Evolutionary conservation across 2,113 vertebrate species (phyloP).

Genomic region (Phyllostomus discolor): DNA sequence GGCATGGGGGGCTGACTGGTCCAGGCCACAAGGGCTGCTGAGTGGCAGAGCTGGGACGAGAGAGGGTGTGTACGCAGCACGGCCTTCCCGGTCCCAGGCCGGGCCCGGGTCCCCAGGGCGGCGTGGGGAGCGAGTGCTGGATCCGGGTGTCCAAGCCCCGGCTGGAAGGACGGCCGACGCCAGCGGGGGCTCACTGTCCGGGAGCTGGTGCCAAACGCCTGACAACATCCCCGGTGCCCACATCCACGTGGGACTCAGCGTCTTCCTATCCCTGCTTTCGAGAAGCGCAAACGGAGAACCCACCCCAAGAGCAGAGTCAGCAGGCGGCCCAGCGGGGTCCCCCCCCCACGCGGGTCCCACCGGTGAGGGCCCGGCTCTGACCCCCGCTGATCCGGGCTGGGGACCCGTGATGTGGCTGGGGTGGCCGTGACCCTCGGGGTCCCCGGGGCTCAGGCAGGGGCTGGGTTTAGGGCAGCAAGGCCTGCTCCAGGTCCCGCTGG

Average conservation of each 20-base stretch:
- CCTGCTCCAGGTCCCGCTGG: rapidly evolving
- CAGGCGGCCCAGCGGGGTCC: neutral
- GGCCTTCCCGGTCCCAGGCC: rapidly evolving
- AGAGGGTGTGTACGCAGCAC: rapidly evolving
- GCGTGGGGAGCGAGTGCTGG: no score
- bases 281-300: neutral
- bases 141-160: neutral
- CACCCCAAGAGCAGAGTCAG: neutral
- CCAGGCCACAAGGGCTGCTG: rapidly evolving
- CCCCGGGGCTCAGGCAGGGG: neutral
- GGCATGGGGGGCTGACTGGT: rapidly evolving
- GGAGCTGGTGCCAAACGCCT: rapidly evolving
- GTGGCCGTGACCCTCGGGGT: no score
- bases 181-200: rapidly evolving
- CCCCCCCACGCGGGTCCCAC: rapidly evolving
- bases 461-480: neutral
- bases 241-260: rapidly evolving
- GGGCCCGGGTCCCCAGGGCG: neutral
- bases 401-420: neutral
- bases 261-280: neutral
- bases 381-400: neutral
- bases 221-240: rapidly evolving
- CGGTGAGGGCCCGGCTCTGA: rapidly evolving
- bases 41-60: neutral
- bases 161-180: rapidly evolving